Evolutionary conservation across 2,113 vertebrate species (phyloP), one percentile per base, ranked within the genome.

Genomic region (Chitala chitala): DNA sequence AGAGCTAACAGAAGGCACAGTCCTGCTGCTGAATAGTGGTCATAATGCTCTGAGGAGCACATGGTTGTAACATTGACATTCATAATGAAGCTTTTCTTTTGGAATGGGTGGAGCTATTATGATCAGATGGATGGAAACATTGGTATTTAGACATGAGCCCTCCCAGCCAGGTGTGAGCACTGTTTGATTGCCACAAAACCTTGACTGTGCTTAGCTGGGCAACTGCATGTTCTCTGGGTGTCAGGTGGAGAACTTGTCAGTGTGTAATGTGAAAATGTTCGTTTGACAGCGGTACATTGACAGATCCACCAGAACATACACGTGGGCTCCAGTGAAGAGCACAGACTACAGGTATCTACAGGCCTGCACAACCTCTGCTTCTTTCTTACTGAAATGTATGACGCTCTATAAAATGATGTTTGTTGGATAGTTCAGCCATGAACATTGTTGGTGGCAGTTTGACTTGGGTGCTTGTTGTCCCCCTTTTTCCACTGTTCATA

Each of bases 291-390:
- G 93, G 68, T 99, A 99, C 74, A 96, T 99, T 74, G 96, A 99
- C 85, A 86, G 89, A 82, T 93, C 91, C 51, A 87, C 86, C 75
- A 91, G 96, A 85, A 93, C 90, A 0, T 99, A 99, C 73, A 95
- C 92, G 0, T 99, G 92, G 91, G 91, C 90, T 1, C 93, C 93
- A 24, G 95, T 99, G 69, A 91, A 88, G 78, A 89, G 89, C 38
- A 93, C 95, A 31, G 95, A 98, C 81, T 99, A 99, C 91, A 98
- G 96, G 96, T 97, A 91, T 87, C 12, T 5, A 73, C 75, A 53
- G 61, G 51, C 22, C 24, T 0, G 33, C 22, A 13, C 31, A 46
- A 0, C 13, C 20, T 26, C 15, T 36, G 24, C 20, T 4, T 4
- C 8, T 40, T 61, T 9, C 29, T 33, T 7, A 6, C 10, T 29